Conservation (phyloP, 2,113 vertebrate genomes). For the Sarotherodon lohbergeri region DNA sequence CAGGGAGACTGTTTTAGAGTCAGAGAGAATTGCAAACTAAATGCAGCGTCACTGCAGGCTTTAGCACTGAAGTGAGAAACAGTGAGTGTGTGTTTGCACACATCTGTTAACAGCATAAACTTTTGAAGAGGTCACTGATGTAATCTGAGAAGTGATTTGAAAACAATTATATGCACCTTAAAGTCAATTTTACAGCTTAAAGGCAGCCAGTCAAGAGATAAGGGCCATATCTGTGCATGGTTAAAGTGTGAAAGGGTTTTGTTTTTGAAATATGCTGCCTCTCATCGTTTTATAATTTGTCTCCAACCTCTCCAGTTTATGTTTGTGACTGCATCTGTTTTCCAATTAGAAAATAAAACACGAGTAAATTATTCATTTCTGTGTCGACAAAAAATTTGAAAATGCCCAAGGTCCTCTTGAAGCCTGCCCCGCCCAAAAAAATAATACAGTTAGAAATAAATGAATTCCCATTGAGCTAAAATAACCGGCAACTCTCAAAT, state of each 20-base stretch:
- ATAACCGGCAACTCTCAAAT: neutral
- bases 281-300: neutral
- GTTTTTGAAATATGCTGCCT: neutral
- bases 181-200: neutral
- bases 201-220: neutral
- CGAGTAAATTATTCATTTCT: constrained; percentile 14
- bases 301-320: neutral
- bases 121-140: neutral
- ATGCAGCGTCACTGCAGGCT: neutral
- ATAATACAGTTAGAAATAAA: neutral
- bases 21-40: neutral
- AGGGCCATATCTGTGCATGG: neutral
- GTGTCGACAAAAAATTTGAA: neutral
- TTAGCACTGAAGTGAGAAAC: neutral
- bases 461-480: neutral
- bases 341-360: neutral
- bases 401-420: neutral
- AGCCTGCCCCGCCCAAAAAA: neutral
- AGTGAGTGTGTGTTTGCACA: neutral
- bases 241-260: neutral
- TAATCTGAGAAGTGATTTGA: neutral
- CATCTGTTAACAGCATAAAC: neutral
- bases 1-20: neutral
- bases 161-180: neutral
- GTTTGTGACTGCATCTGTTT: neutral